Percentiles rank a stretch among this genome's conserved stretches.
phyloP scores from a whole-genome alignment of 1,140 invertebrate genomes.

The Apocrypta bakeri region DNA sequence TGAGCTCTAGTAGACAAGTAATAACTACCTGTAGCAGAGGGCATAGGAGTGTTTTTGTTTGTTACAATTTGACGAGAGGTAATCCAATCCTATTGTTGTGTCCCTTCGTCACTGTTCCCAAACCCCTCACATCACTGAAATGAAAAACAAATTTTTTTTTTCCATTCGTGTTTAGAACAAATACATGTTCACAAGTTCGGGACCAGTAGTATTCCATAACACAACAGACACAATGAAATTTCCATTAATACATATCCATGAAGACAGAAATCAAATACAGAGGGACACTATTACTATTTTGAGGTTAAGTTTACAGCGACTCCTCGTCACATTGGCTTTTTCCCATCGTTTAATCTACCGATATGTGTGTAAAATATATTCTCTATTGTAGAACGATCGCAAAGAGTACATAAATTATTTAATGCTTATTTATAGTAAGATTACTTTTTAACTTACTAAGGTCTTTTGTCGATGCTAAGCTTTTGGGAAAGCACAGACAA shows the following conservation, averaged over 20 bases:
- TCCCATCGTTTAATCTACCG: background rate
- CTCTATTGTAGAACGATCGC: background rate
- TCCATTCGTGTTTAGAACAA: background rate
- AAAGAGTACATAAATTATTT: conserved; percentile 1
- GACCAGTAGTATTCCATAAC: background rate
- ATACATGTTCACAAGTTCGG: background rate
- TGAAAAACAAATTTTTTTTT: conserved; percentile 9
- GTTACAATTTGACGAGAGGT: conserved; percentile 47
- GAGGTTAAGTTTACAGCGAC: conserved; percentile 38
- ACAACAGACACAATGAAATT: background rate
- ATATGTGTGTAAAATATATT: background rate
- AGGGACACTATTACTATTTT: conserved; percentile 1
- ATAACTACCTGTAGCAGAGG: conserved; percentile 52
- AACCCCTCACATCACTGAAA: conserved; percentile 50
- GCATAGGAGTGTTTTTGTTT: conserved; percentile 51
- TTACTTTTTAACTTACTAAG: conserved; percentile 47
- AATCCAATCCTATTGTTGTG: conserved; percentile 43
- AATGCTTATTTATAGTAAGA: background rate
- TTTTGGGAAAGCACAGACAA: conserved; percentile 29
- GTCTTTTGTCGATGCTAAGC: conserved; percentile 37
- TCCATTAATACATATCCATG: background rate
- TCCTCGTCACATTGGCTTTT: background rate
- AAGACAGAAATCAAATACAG: too few species aligned
- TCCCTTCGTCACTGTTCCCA: conserved; percentile 40
- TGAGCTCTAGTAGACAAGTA: background rate